Evolutionary conservation across 2,888 invertebrate genomes (phyloP).

Genomic region (Meghimatium bilineatum): DNA sequence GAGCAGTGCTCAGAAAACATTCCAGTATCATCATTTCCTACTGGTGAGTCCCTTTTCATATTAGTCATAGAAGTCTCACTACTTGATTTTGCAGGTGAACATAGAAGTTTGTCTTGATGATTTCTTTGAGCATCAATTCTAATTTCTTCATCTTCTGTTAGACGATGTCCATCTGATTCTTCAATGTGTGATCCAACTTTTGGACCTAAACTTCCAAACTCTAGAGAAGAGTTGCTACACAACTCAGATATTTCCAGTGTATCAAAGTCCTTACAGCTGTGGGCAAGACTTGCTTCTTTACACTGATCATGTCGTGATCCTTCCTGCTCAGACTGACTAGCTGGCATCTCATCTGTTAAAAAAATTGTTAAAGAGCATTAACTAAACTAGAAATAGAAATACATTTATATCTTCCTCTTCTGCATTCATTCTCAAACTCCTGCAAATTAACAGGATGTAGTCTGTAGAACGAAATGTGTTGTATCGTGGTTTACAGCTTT

Average conservation of each 20-base stretch:
- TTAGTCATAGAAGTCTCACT: constrained; percentile 53
- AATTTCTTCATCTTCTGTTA: constrained; percentile 41
- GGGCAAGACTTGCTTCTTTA: constrained; percentile 30
- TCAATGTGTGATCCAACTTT: constrained; percentile 57
- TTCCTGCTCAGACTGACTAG: constrained; percentile 46
- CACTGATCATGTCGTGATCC: constrained; percentile 55
- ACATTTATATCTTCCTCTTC: no score
- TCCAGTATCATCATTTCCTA: constrained; percentile 61
- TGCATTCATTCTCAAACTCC: no score
- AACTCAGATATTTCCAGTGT: constrained; percentile 28
- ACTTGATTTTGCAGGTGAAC: constrained; percentile 49
- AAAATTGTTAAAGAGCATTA: constrained; percentile 60
- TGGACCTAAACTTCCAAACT: background rate
- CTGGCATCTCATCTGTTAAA: constrained; percentile 60
- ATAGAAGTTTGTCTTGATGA: constrained; percentile 43
- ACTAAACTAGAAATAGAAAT: no score
- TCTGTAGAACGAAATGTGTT: no score
- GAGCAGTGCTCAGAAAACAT: constrained; percentile 9
- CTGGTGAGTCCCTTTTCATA: constrained; percentile 59
- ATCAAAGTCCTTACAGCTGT: constrained; percentile 45
- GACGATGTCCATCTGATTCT: constrained; percentile 61
- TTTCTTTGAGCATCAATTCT: constrained; percentile 51
- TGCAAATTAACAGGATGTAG: no score
- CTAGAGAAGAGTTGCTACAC: background rate
- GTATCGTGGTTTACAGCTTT: no score